phyloP scores from a whole-genome alignment of 2,113 vertebrate species.

The Tachysurus vachellii region DNA sequence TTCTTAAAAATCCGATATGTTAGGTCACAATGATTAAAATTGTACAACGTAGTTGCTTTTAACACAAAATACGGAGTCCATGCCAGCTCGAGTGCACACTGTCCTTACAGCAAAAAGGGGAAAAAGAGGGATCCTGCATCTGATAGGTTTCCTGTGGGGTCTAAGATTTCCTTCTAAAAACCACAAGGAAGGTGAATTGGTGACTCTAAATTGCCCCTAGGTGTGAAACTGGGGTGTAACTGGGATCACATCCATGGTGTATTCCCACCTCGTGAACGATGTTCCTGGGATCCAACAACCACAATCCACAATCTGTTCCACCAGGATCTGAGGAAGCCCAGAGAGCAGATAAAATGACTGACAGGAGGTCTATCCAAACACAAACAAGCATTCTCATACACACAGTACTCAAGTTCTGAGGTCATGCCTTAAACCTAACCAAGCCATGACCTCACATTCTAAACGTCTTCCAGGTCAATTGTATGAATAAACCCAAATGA shows the following conservation, averaged over 20 bases:
- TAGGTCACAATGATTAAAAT: not conserved
- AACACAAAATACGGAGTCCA: too few relatives aligned
- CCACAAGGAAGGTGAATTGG: not conserved
- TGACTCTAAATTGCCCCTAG: not conserved
- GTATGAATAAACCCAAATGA: not conserved
- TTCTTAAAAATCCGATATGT: not conserved
- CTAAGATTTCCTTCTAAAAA: not conserved
- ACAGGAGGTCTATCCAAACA: not conserved
- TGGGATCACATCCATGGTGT: not conserved
- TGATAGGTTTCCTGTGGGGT: not conserved
- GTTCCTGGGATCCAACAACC: not conserved
- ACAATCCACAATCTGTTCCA: not conserved
- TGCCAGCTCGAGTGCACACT: too few relatives aligned
- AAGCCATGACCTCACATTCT: too few relatives aligned
- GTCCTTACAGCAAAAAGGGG: too few relatives aligned
- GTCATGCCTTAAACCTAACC: not conserved
- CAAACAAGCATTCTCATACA: not conserved
- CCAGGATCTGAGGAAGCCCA: not conserved
- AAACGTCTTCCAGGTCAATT: not conserved
- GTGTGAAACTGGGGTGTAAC: not conserved
- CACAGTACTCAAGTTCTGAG: not conserved
- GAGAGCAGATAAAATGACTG: not conserved
- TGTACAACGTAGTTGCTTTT: not conserved
- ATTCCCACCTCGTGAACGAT: not conserved
- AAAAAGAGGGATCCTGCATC: not conserved